Evolutionary conservation across 1,140 invertebrate species (phyloP).

Genomic region (Drosophila ambigua): DNA sequence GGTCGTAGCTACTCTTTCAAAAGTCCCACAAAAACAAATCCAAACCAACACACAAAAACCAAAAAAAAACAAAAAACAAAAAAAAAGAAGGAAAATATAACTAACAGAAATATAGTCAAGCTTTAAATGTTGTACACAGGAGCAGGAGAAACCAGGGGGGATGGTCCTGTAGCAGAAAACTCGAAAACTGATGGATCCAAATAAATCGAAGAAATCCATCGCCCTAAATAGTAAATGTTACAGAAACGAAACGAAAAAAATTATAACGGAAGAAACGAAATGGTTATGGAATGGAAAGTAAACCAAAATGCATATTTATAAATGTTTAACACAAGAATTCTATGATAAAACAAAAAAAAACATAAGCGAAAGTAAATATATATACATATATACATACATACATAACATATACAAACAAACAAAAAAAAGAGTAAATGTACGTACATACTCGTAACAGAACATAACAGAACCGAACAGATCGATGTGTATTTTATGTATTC

Average conservation of each 20-base stretch:
- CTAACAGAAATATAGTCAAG: constrained; percentile 60
- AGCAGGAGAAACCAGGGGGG: background rate
- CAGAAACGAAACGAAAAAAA: constrained; percentile 5
- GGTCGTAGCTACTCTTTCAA: background rate
- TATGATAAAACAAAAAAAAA: constrained; percentile 31
- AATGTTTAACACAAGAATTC: constrained; percentile 72
- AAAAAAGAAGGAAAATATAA: constrained; percentile 1
- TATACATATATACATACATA: constrained; percentile 19
- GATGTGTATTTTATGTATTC: too few species aligned
- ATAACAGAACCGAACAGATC: constrained; percentile 23
- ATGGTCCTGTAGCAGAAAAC: too few species aligned
- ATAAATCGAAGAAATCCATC: constrained; percentile 18
- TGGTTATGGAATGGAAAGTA: constrained; percentile 32
- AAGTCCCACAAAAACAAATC: constrained; percentile 17
- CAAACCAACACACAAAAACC: background rate
- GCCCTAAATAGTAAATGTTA: constrained; percentile 30
- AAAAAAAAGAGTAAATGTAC: constrained; percentile 41
- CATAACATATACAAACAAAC: constrained; percentile 19
- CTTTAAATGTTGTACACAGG: constrained; percentile 75
- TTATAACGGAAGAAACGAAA: constrained; percentile 23
- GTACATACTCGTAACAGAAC: constrained; percentile 44
- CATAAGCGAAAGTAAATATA: constrained; percentile 30
- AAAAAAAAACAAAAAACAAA: constrained; percentile 13
- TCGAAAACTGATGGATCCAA: background rate
- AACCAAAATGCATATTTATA: constrained; percentile 65